Conservation (phyloP, 1,140 invertebrate species). For the Drosophila varians region DNA sequence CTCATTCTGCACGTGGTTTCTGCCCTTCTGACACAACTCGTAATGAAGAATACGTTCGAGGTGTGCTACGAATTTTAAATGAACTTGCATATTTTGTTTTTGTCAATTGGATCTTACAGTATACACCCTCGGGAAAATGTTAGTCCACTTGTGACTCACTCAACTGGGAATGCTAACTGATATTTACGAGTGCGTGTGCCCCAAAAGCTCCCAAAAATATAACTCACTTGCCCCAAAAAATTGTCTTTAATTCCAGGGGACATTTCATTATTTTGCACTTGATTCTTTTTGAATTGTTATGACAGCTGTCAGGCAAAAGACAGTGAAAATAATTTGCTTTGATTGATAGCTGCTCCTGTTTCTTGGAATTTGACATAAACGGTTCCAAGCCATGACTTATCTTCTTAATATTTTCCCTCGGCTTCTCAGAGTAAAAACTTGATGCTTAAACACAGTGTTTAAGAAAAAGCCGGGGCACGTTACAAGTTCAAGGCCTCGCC, state of each 20-base stretch:
- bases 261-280: conserved; percentile 16
- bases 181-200: conserved; percentile 3
- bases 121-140: conserved; percentile 49
- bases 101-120: conserved; percentile 34
- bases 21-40: conserved; percentile 9
- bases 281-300: conserved; percentile 74
- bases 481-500: conserved; percentile 65
- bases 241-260: conserved; percentile 36
- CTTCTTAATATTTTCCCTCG: background rate
- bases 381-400: background rate
- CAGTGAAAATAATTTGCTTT: conserved; percentile 1
- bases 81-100: conserved; percentile 20
- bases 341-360: conserved; percentile 28
- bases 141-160: conserved; percentile 41
- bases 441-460: conserved; percentile 5
- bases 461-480: conserved; percentile 29
- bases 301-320: conserved; percentile 49
- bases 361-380: background rate
- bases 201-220: conserved; percentile 14
- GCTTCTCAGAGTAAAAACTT: conserved; percentile 17
- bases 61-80: conserved; percentile 45
- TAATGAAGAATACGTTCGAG: conserved; percentile 56
- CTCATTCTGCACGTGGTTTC: conserved; percentile 49
- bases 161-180: conserved; percentile 6
- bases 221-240: conserved; percentile 67